Evolutionary conservation across 2,113 vertebrate genomes (phyloP), one percentile per base, ranked within the genome.

Genomic region (Eptesicus fuscus): DNA sequence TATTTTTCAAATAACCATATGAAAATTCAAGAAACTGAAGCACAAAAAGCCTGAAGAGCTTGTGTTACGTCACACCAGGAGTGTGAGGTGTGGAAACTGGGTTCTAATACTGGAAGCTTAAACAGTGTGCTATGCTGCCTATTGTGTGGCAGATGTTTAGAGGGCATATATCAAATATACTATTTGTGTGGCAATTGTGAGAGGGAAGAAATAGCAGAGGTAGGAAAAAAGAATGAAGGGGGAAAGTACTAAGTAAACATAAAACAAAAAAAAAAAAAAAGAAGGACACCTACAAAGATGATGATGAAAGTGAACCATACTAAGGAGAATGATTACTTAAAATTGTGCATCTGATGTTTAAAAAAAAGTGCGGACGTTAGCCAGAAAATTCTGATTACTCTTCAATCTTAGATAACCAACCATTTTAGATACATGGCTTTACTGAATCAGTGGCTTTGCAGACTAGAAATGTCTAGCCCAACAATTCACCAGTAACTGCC

Each of bases 381-480:
- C 56, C 59, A 88, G 77, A 87, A 70, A 93, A 70, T 42, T 76
- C 42, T 90, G 59, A 91, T 95, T 95, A 83, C 35, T 74, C 56
- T 90, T 87, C 76, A 73, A 23, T 83, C 63, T 42, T 78, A 73
- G 18, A 63, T 67, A 89, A 86, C 77, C 7, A 94, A 53, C 73
- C 56, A 65, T 87, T 95, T 93, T 70, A 92, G 70, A 95, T 20
- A 77, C 16, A 9, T 74, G 9, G 47, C 82, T 76, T 82, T 32
- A 76, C 23, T 77, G 88, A 63, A 93, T 88, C 59, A 84, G 87
- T 74, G 86, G n/a, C 28, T 78, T 89, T 78, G 2, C 65, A 78
- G 6, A 44, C 3, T 61, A 77, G 32, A 89, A 91, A 96, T 76
- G 28, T 56, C 30, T 79, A 83, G 6, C 40, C 22, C 44, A 42